Evolutionary conservation across 2,797 vertebrate genomes (phyloP).

Genomic region (Sebastiscus albofasciatus): DNA sequence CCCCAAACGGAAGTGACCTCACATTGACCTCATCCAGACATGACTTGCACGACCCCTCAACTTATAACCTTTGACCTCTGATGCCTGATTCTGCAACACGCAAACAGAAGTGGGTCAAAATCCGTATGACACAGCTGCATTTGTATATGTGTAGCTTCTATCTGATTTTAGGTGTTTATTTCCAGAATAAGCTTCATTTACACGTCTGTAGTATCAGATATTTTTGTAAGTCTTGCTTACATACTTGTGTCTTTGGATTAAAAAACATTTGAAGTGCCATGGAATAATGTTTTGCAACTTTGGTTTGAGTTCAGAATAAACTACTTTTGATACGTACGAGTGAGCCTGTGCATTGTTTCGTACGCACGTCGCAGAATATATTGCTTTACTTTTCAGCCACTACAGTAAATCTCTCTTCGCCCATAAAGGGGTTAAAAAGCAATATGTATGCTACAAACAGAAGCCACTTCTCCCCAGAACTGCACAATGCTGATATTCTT

Average conservation of each 20-base stretch:
- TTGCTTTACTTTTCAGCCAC: neutral
- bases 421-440: slow-evolving; percentile 82
- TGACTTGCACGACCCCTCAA: slow-evolving; percentile 58
- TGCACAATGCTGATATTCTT: slow-evolving; percentile 88
- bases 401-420: slow-evolving; percentile 2
- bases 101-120: slow-evolving; percentile 32
- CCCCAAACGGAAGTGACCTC: slow-evolving; percentile 75
- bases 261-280: neutral
- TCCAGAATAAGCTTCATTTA: neutral
- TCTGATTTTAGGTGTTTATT: neutral
- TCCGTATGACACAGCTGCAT: slow-evolving; percentile 10
- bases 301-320: neutral
- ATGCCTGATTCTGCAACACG: slow-evolving; percentile 30
- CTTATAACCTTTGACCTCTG: slow-evolving; percentile 52
- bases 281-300: neutral
- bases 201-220: neutral
- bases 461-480: slow-evolving; percentile 83
- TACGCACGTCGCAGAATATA: neutral
- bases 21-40: slow-evolving; percentile 67
- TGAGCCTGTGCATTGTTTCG: neutral
- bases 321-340: neutral
- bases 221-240: no score
- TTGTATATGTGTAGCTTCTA: neutral
- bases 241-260: neutral
- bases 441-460: slow-evolving; percentile 86